Percentiles rank a stretch among this genome's conserved stretches.
These are phyloP conservation scores for Cepaea hortensis DNA, from an alignment of 2,888 invertebrate genomes.

Conservation along the genomic window DNA sequence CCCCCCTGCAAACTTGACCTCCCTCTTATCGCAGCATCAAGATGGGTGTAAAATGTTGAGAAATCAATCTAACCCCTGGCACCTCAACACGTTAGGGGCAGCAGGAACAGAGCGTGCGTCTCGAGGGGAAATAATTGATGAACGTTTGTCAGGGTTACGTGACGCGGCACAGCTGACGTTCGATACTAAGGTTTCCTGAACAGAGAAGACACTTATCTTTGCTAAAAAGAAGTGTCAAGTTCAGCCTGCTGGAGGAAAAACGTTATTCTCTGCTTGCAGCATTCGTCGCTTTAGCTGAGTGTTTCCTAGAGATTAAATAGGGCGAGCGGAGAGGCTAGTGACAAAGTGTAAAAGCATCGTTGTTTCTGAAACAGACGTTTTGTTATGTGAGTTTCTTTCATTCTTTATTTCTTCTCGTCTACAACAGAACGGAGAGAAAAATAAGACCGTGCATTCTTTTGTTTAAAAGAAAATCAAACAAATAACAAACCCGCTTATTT, in stretches of 20 bases:
- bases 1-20: neutral
- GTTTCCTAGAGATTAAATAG: too few relatives aligned
- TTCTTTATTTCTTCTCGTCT: too few relatives aligned
- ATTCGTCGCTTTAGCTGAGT: neutral
- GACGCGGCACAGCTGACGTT: neutral
- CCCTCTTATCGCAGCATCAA: neutral
- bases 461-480: too few relatives aligned
- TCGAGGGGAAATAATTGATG: conserved; percentile 20
- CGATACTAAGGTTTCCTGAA: neutral
- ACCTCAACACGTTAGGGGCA: conserved; percentile 7
- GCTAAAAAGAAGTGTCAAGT: neutral
- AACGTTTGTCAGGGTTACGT: conserved; percentile 4
- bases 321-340: too few relatives aligned
- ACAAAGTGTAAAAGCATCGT: too few relatives aligned
- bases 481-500: too few relatives aligned
- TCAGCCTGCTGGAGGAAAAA: neutral
- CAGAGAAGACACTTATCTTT: neutral
- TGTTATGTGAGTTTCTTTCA: too few relatives aligned
- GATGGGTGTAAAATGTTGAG: neutral
- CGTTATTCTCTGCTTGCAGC: neutral
- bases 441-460: too few relatives aligned
- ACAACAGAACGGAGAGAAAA: too few relatives aligned
- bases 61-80: conserved; percentile 22
- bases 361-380: too few relatives aligned
- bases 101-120: neutral